phyloP scores from a whole-genome alignment of 92 coral and sea anemone genomes.

The Actinernus sp. region DNA sequence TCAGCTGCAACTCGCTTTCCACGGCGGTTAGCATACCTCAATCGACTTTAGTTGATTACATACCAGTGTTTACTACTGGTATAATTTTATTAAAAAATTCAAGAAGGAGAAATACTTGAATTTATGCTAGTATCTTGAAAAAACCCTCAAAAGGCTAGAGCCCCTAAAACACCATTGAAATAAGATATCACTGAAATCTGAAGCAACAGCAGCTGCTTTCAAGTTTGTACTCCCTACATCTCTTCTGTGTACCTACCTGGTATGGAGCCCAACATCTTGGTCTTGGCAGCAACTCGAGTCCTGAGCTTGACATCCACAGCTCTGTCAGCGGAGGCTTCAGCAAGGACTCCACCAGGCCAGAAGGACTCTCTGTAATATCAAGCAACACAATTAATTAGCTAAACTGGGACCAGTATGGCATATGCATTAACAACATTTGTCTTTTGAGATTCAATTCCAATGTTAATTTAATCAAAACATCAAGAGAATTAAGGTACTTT shows the following conservation, averaged over 20 bases:
- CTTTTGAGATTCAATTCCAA: no score
- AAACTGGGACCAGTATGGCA: neutral
- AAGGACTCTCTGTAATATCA: conserved; percentile 88
- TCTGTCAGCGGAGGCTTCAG: conserved; percentile 88
- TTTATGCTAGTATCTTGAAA: neutral
- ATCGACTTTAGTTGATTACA: no score
- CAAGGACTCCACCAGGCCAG: conserved; percentile 96
- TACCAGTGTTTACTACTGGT: no score
- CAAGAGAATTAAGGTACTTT: no score
- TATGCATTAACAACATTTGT: neutral
- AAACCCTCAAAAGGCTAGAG: neutral
- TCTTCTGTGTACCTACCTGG: conserved; percentile 86
- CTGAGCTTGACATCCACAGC: conserved; percentile 83
- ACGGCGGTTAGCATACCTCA: no score
- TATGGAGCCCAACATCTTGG: conserved; percentile 96
- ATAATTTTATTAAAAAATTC: no score
- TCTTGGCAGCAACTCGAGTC: conserved; percentile 96
- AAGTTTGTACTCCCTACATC: neutral
- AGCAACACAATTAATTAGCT: no score
- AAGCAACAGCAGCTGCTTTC: neutral
- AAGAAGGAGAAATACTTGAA: neutral
- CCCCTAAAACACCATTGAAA: neutral
- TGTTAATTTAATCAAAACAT: no score
- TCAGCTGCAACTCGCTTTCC: no score
- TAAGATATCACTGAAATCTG: neutral